Evolutionary conservation across 2,888 invertebrate genomes (phyloP).

Genomic region (Xestoiulus laeticollis): DNA sequence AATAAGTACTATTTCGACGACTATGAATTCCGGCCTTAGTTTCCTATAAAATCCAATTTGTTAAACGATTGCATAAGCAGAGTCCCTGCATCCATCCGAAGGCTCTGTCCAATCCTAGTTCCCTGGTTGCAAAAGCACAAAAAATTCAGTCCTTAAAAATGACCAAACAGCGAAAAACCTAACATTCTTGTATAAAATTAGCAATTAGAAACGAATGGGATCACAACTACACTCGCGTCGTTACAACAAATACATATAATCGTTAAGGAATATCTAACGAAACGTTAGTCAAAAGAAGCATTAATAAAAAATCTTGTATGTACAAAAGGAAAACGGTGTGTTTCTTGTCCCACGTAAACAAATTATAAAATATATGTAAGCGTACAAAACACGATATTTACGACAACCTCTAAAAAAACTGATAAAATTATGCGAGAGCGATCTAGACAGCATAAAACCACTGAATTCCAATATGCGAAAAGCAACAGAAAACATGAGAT

Average conservation of each 20-base stretch:
- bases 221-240: not conserved
- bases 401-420: not conserved
- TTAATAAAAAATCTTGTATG: conserved; percentile 8
- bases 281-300: not conserved
- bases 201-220: not conserved
- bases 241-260: not conserved
- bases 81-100: not conserved
- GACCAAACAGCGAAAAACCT: not conserved
- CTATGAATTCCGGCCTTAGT: too few species aligned
- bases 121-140: not conserved
- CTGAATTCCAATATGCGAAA: not conserved
- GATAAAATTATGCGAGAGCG: not conserved
- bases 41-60: too few species aligned
- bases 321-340: not conserved
- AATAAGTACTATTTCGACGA: too few species aligned
- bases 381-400: not conserved
- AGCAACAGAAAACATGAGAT: not conserved
- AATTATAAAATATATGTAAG: conserved; percentile 27
- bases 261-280: not conserved
- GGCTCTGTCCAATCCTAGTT: not conserved
- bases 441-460: not conserved
- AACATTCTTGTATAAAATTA: not conserved
- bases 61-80: too few species aligned
- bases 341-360: not conserved
- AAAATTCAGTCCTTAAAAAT: not conserved